Percentiles rank a stretch among this genome's conserved stretches.
These are phyloP conservation scores for Drosophila imparisetae DNA, from an alignment of 2,888 invertebrate genomes.

Conservation along the genomic window DNA sequence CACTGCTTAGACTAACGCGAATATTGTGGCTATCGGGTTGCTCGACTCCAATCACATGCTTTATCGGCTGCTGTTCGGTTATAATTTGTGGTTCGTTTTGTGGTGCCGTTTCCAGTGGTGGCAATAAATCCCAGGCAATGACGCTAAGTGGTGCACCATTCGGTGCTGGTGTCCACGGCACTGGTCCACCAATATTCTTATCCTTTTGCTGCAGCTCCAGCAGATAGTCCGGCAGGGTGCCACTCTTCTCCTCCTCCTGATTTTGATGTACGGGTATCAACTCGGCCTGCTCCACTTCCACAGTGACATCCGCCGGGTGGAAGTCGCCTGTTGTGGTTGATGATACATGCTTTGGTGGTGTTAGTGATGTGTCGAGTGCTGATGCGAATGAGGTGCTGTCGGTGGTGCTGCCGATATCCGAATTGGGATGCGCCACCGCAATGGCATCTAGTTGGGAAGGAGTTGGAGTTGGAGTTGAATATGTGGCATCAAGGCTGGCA, in stretches of 20 bases:
- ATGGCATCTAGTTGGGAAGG: slow-evolving; percentile 84
- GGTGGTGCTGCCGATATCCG: slow-evolving; percentile 45
- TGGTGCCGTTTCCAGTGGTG: slow-evolving; percentile 51
- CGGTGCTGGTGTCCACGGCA: slow-evolving; percentile 71
- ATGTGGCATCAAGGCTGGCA: slow-evolving; percentile 73
- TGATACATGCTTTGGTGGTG: slow-evolving; percentile 68
- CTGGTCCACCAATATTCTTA: slow-evolving; percentile 76
- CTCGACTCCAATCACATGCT: slow-evolving; percentile 56
- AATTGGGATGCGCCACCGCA: slow-evolving; percentile 79
- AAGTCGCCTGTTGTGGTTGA: slow-evolving; percentile 33
- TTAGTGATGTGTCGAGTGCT: slow-evolving; percentile 71
- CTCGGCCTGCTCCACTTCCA: slow-evolving; percentile 81
- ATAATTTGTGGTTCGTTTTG: slow-evolving; percentile 59
- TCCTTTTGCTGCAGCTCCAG: slow-evolving; percentile 77
- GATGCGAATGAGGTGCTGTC: slow-evolving; percentile 57
- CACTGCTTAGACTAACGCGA: slow-evolving; percentile 59
- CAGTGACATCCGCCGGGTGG: slow-evolving; percentile 54
- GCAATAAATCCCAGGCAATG: slow-evolving; percentile 83
- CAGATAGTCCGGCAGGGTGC: slow-evolving; percentile 73
- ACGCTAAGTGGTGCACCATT: slow-evolving; percentile 68
- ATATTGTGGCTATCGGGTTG: slow-evolving; percentile 66
- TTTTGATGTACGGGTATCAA: slow-evolving; percentile 52
- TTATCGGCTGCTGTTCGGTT: slow-evolving; percentile 63
- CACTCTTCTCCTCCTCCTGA: slow-evolving; percentile 48
- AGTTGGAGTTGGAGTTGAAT: slow-evolving; percentile 80